A percentile compares a stretch with the other conserved stretches of the same genome.
phyloP scores from a whole-genome alignment of 2,888 invertebrate species.

The Asteroscopus sphinx region DNA sequence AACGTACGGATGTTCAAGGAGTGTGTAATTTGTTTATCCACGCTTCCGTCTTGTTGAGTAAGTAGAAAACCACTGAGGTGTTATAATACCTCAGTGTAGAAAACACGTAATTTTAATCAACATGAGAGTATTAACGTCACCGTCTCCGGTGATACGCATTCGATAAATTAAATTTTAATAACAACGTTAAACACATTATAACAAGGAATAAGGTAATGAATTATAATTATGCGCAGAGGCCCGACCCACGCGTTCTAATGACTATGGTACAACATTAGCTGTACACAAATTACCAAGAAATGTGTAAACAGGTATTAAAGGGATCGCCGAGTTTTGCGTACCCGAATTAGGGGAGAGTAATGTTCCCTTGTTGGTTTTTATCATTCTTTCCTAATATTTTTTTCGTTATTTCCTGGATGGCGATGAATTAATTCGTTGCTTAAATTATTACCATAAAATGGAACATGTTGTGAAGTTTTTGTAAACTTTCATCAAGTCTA shows the following conservation, averaged over 20 bases:
- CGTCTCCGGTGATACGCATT: slow-evolving; percentile 36
- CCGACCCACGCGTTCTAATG: slow-evolving; percentile 78
- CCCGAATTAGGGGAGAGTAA: slow-evolving; percentile 72
- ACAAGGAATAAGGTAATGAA: slow-evolving; percentile 79
- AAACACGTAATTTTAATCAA: slow-evolving; percentile 49
- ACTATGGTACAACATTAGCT: slow-evolving; percentile 83
- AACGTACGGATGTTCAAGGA: slow-evolving; percentile 19
- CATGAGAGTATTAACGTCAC: slow-evolving; percentile 34
- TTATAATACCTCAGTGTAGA: no score
- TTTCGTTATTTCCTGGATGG: slow-evolving; percentile 34
- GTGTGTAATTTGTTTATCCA: slow-evolving; percentile 39
- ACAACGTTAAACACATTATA: slow-evolving; percentile 68
- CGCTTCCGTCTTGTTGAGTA: slow-evolving; percentile 29
- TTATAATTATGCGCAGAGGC: slow-evolving; percentile 81
- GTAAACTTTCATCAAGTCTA: slow-evolving; percentile 8
- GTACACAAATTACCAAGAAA: slow-evolving; percentile 85
- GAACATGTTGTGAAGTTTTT: no score
- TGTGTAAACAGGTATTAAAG: slow-evolving; percentile 85
- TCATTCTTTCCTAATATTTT: slow-evolving; percentile 48
- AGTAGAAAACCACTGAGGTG: no score
- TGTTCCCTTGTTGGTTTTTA: slow-evolving; percentile 62
- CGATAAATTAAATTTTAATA: slow-evolving; percentile 62
- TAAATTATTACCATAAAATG: slow-evolving; percentile 20
- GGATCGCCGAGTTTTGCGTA: slow-evolving; percentile 73
- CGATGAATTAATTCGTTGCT: slow-evolving; percentile 21